Conservation (phyloP, 2,888 invertebrate genomes). For the Polydrusus pterygomalis region DNA sequence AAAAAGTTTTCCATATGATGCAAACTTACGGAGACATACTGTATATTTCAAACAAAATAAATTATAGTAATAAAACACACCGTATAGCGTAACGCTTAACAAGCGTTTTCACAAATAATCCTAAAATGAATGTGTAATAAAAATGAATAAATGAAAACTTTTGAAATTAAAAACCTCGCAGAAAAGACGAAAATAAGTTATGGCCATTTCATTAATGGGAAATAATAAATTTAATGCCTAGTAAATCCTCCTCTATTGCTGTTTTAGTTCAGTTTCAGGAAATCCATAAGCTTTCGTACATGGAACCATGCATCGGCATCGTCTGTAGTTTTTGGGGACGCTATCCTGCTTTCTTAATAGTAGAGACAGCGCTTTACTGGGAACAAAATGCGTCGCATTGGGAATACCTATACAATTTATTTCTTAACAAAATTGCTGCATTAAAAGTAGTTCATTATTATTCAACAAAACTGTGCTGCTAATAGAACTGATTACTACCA, state of each 20-base stretch:
- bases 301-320: conserved; percentile 2
- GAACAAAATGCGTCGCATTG: too few relatives aligned
- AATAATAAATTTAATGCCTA: conserved; percentile 9
- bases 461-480: too few relatives aligned
- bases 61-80: not conserved
- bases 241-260: conserved; percentile 6
- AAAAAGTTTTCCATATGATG: too few relatives aligned
- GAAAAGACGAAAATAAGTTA: not conserved
- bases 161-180: not conserved
- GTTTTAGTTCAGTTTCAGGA: conserved; percentile 9
- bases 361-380: too few relatives aligned
- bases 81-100: not conserved
- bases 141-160: not conserved
- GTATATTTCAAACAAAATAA: too few relatives aligned
- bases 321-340: too few relatives aligned
- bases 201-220: conserved; percentile 9
- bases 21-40: too few relatives aligned
- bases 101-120: not conserved
- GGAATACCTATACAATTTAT: too few relatives aligned
- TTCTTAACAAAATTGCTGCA: too few relatives aligned
- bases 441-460: too few relatives aligned
- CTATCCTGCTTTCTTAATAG: too few relatives aligned
- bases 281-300: not conserved
- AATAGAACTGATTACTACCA: too few relatives aligned
- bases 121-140: not conserved